Conservation (phyloP, 2,113 vertebrate genomes). For the Melanerpes formicivorus region DNA sequence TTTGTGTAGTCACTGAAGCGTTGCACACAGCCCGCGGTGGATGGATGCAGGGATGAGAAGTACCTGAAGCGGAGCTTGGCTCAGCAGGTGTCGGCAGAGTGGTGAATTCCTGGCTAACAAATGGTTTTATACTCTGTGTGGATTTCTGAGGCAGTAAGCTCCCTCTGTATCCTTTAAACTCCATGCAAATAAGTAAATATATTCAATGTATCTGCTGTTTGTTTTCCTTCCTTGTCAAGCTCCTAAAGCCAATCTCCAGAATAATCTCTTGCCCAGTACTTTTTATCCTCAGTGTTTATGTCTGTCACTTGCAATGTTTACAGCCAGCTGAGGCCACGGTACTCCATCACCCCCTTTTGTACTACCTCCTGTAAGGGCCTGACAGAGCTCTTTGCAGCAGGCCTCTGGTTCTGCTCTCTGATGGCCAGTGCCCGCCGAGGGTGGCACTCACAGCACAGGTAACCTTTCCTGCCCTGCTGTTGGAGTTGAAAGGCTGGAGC, state of each 20-base stretch:
- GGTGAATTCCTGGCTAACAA: constrained; percentile 72
- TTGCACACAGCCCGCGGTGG: constrained; percentile 67
- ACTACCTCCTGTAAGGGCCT: constrained; percentile 74
- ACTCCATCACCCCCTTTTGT: constrained; percentile 54
- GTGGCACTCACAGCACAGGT: constrained; percentile 6
- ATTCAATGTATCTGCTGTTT: constrained; percentile 74
- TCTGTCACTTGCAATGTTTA: constrained; percentile 76
- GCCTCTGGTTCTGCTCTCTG: not conserved
- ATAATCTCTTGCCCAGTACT: constrained; percentile 52
- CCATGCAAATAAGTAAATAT: constrained; percentile 76
- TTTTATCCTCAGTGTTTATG: constrained; percentile 65
- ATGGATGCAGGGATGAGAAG: constrained; percentile 57
- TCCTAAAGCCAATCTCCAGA: constrained; percentile 48
- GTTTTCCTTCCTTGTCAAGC: constrained; percentile 56
- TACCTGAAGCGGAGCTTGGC: constrained; percentile 68
- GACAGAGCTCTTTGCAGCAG: constrained; percentile 15
- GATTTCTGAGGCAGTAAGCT: constrained; percentile 74
- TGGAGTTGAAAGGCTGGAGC: constrained; percentile 22
- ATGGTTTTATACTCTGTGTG: constrained; percentile 75
- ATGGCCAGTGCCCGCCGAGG: not conserved
- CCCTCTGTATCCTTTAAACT: constrained; percentile 76
- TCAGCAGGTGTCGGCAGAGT: constrained; percentile 69
- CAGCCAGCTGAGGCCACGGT: constrained; percentile 69
- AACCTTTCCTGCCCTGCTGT: not conserved
- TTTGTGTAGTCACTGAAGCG: constrained; percentile 65